Percentiles rank a stretch among this genome's conserved stretches.
These are phyloP conservation scores for Eremophila alpestris DNA, from an alignment of 2,797 vertebrate genomes.

Conservation along the genomic window DNA sequence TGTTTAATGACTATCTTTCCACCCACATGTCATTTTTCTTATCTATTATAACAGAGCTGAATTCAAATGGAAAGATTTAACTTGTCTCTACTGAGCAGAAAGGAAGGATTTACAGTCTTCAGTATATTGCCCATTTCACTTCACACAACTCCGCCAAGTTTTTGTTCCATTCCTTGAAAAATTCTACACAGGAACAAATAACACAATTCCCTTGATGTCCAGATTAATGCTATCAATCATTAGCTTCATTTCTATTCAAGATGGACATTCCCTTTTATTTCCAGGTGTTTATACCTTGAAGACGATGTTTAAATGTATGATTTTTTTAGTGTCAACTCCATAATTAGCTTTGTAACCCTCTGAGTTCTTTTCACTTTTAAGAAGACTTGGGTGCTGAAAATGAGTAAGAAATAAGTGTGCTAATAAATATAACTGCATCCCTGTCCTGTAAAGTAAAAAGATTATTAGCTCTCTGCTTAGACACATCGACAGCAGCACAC, in stretches of 20 bases:
- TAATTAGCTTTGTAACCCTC: background rate
- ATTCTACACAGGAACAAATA: background rate
- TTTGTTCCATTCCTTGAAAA: background rate
- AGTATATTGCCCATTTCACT: background rate
- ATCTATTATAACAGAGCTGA: constrained; percentile 18
- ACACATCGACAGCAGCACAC: background rate
- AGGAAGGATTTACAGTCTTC: background rate
- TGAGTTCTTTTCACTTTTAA: background rate
- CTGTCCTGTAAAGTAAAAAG: background rate
- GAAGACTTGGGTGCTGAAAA: background rate
- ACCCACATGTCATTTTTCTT: background rate
- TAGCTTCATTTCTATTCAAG: background rate
- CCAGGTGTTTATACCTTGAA: background rate
- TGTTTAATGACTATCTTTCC: constrained; percentile 33
- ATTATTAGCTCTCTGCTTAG: background rate
- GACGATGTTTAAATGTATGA: background rate
- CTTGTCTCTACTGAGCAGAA: constrained; percentile 28
- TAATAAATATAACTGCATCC: background rate
- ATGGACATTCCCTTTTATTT: background rate
- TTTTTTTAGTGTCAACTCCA: background rate
- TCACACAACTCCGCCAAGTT: background rate
- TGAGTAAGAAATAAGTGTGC: background rate
- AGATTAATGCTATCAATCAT: background rate
- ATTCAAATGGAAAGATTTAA: constrained; percentile 25
- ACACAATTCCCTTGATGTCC: background rate